Base-by-base conservation (phyloP, 2,113 vertebrate species). In the Catharus bicknelli region DNA sequence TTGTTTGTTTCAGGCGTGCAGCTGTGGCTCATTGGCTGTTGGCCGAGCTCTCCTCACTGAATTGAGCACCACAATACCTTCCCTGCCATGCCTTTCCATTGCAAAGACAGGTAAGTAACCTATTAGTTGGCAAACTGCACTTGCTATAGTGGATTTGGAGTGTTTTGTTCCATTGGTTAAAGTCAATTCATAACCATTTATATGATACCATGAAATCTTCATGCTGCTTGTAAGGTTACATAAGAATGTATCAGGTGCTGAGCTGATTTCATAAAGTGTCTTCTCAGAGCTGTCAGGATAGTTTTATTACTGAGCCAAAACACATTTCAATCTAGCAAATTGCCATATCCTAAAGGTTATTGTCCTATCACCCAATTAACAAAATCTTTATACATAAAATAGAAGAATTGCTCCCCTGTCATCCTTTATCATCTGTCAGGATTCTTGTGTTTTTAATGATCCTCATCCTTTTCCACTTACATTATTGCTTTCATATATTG, bases 1-100 rank as follows among this genome's bases (percentile, higher is more conserved):
- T 78, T 19, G 51, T 85, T 88, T 79, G 74, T 94, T 93, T 83
- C 83, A 93, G 80, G 73, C 80, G 67, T 81, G 91, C 95, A 94
- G 73, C 80, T 88, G 89, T 86, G 91, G 83, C 75, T 93, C 58
- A 29, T 17, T 61, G 67, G 83, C 88, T 86, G 79, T 82, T 91
- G 85, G 62, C 90, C 90, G 64, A 77, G 64, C 34, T 79, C 53
- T 68, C 58, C 0, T 63, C 30, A 32, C 36, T 7, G 8, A 54
- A 43, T 58, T 1, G 3, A 74, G 81, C 47, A 27, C 32, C 20
- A 19, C 58, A 77, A 20, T 77, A 40, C 76, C 73, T 74, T 74
- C 64, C 32, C 89, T 76, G 59, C n/a, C n/a, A 1, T 13, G 30
- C 22, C 36, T 22, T 73, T 29, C 76, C 64, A 4, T 29, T 62